Base-by-base conservation (phyloP, 2,113 vertebrate genomes). In the Ceyx margarethae region DNA sequence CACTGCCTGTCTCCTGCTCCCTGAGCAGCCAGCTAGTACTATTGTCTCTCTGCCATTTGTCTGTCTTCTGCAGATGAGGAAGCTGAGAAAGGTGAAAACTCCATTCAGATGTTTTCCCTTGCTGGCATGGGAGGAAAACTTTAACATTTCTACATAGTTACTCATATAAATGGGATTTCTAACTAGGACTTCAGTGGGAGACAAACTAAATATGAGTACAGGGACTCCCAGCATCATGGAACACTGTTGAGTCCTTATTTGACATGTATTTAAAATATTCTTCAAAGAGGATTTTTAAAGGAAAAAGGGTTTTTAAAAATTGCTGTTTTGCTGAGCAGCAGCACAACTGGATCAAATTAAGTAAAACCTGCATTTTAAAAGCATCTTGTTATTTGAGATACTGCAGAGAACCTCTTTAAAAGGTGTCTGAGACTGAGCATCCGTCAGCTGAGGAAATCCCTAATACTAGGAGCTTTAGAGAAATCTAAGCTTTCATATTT, bases 361-460 rank as follows among this genome's bases (percentile, higher is more conserved):
- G 87, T 85, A 87, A 81, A 93, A 51, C 21, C 35, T 61, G 74
- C 75, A 72, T 91, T 94, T 95, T 78, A 91, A 91, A 94, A 84
- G 80, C 45, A 62, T 71, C 37, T 54, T 78, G 90, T 91, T 93
- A 88, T 86, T 93, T 87, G 88, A 90, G 45, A 90, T 81, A 53
- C 62, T 89, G 71, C 78, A 92, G 74, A 92, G 37, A 91, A 15
- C 18, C 69, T 60, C 73, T 94, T 91, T 83, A 85, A 83, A 87
- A 90, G 69, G 57, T 93, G 76, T 68, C 76, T 81, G 90, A 84
- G 65, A 31, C 54, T 78, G 62, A 85, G 76, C 68, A 88, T 91
- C 75, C 50, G 64, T 91, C 88, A 95, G 0, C 58, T 61, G 69
- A 90, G 90, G 88, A 93, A 95, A 95, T 93, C 85, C 60, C 48